Evolutionary conservation across 2,888 invertebrate genomes (phyloP).

Genomic region (Aplocera efformata): DNA sequence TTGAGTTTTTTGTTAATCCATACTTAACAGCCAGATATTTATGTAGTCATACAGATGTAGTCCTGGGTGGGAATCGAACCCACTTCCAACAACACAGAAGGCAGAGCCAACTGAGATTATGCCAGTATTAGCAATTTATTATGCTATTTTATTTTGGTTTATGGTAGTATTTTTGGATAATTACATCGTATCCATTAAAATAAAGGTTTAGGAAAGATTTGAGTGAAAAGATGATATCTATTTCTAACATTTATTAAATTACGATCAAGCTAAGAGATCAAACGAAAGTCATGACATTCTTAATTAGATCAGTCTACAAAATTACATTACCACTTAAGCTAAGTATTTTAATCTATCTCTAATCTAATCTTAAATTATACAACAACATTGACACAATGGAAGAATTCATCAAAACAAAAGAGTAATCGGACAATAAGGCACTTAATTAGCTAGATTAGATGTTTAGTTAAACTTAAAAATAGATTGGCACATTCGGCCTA

Average conservation of each 20-base stretch:
- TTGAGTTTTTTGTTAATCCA: too few relatives aligned
- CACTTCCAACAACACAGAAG: too few relatives aligned
- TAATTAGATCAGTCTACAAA: slow-evolving; percentile 66
- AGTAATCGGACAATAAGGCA: slow-evolving; percentile 20
- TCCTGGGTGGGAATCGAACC: too few relatives aligned
- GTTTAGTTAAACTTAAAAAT: slow-evolving; percentile 32
- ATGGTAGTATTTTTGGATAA: too few relatives aligned
- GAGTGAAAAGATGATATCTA: slow-evolving; percentile 25
- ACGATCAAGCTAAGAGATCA: slow-evolving; percentile 68
- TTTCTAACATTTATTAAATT: slow-evolving; percentile 55
- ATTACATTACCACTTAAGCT: slow-evolving; percentile 24
- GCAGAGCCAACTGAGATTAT: too few relatives aligned
- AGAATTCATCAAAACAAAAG: slow-evolving; percentile 49
- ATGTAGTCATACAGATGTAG: too few relatives aligned
- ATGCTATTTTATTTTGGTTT: too few relatives aligned
- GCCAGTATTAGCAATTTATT: too few relatives aligned
- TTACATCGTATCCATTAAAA: too few relatives aligned
- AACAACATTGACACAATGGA: slow-evolving; percentile 50
- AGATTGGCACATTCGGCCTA: slow-evolving; percentile 75
- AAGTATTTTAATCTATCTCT: slow-evolving; percentile 27
- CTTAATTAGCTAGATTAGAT: slow-evolving; percentile 26
- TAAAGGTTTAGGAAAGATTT: too few relatives aligned
- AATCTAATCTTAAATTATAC: slow-evolving; percentile 21
- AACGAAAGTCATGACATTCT: slow-evolving; percentile 75
- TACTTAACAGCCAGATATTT: too few relatives aligned